Evolutionary conservation across 2,888 invertebrate genomes (phyloP), one percentile per base, ranked within the genome.

Genomic region (Ischnus inquisitorius): DNA sequence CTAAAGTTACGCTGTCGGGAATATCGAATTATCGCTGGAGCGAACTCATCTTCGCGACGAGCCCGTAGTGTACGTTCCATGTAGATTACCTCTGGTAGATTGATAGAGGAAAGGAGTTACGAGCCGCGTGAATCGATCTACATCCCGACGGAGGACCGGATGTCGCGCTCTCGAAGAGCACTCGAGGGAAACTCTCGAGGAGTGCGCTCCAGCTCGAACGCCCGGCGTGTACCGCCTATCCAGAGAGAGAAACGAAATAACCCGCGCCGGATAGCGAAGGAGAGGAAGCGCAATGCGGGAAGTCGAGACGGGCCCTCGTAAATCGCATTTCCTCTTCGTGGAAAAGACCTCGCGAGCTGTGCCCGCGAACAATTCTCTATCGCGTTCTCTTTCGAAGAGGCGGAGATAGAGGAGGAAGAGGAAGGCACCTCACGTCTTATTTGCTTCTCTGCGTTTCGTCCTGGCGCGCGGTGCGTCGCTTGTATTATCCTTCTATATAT

Each of bases 171-270:
- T 64, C 77, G 64, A 80, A 78, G 83, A 77, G 62, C 83, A 77
- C 72, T 84, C 83, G 77, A 80, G 83, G 83, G 74, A 80, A 78
- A 78, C 83, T 76, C 28, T n/a, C n/a, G n/a, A n/a, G n/a, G n/a
- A 25, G 57, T 79, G 74, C 8, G 25, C 19, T 41, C 16, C 16
- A 5, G 74, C 48, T 25, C 60, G 39, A 60, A 34, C 4, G 34
- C 34, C 34, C 46, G n/a, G n/a, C n/a, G 62, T 39, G 74, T 46
- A 72, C 43, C 69, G 69, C 34, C 69, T 62, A 67, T 71, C 57
- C 67, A 41, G 43, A 76, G 65, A 48, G 54, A 54, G 22, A 79
- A 69, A 67, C 46, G 46, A 78, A 68, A 60, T 16, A 68, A 41
- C 28, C 6, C 51, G 67, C 71, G 60, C 46, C 22, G 64, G 64